Evolutionary conservation across 2,888 invertebrate species (phyloP), one percentile per base, ranked within the genome.

Genomic region (Bellardia pandia): DNA sequence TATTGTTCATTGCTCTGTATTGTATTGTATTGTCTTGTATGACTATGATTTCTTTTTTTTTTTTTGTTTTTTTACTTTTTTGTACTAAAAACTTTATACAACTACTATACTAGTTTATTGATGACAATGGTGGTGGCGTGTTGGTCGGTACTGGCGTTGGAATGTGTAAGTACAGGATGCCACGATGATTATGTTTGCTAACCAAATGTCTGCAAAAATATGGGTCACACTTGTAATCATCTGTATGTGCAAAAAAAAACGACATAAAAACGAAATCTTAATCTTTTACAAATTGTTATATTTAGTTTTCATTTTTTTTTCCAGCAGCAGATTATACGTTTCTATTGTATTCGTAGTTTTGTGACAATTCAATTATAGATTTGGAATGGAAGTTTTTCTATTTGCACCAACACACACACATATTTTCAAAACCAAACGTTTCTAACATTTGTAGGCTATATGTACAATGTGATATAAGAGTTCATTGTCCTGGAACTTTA

Each of bases 281-380:
- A 87, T 87, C 86, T 84, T 80, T 80, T 86, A 80, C 76, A 86
- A 86, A 80, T 84, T 86, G 83, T 79, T 72, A 79, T 64, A 81
- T 51, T 75, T 69, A 69, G 66, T 64, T 79, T 80, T 45, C 9
- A 48, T 51, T 45, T 45, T 13, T 45, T 11, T 42, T 7, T n/a
- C n/a, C 11, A 45, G 69, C 64, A 83, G 68, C n/a, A 80, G 84
- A 84, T 84, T 86, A 83, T 79, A 79, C 9, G 76, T 56, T 72
- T 53, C 66, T 56, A 75, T 87, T 81, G 77, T 74, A 72, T 81
- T 77, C 62, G 9, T 45, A 76, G 13, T n/a, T 62, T 84, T 87
- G 53, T 81, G 80, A 81, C 86, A 81, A 87, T 87, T 87, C 86
- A 87, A 87, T 87, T 87, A 87, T 53, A 87, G 42, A 48, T 68